These are phyloP conservation scores for Saguinus midas DNA, from an alignment of 2,113 vertebrate species.

Conservation along the genomic window DNA sequence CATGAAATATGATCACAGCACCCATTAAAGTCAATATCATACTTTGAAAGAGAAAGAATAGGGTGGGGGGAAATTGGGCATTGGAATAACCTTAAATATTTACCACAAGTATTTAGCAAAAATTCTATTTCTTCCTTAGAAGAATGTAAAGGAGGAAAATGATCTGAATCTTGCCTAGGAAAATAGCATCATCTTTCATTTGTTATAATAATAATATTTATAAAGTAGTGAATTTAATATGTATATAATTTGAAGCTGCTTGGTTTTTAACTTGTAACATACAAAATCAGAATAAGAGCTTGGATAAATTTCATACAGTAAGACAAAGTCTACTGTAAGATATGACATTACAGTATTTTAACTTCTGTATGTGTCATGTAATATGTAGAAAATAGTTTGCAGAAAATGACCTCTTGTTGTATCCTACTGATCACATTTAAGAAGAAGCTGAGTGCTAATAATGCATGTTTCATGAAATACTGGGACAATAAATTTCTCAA, in stretches of 20 bases:
- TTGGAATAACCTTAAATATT: background rate
- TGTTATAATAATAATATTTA: background rate
- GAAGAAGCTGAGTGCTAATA: background rate
- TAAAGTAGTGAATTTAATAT: conserved; percentile 13
- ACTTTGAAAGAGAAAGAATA: background rate
- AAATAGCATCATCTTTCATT: conserved; percentile 10
- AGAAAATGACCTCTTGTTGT: conserved; percentile 20
- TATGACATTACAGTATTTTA: background rate
- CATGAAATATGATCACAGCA: background rate
- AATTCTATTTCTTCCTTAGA: conserved; percentile 24
- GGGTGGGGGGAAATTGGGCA: rapidly evolving
- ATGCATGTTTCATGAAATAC: conserved; percentile 6
- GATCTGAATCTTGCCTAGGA: background rate
- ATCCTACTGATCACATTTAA: background rate
- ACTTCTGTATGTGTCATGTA: background rate
- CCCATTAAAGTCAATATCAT: background rate
- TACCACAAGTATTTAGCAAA: background rate
- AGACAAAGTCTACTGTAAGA: conserved; percentile 25
- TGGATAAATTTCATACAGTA: background rate
- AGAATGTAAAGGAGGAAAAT: conserved; percentile 23
- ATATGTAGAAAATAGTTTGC: background rate
- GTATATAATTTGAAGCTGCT: background rate
- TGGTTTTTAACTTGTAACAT: background rate
- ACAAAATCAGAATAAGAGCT: background rate
- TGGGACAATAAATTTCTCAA: background rate